A percentile compares a stretch with the other conserved stretches of the same genome.
These are phyloP conservation scores for Falcaria lacertinaria DNA, from an alignment of 2,888 invertebrate genomes.

Conservation along the genomic window DNA sequence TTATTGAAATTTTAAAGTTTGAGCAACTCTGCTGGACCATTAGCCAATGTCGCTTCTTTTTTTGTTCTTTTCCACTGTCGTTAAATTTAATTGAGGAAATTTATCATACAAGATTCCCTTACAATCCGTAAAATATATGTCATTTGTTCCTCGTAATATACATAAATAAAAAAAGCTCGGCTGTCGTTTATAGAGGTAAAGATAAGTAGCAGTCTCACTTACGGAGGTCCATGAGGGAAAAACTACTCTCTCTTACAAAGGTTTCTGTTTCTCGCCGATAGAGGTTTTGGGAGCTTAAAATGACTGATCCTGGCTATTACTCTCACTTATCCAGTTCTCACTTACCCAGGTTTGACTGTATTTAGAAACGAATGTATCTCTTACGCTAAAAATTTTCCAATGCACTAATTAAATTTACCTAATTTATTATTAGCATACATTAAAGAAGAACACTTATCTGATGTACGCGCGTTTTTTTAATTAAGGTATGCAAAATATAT, in stretches of 20 bases:
- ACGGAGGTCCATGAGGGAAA: conserved; percentile 8
- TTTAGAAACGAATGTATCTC: neutral
- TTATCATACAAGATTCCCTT: too few species aligned
- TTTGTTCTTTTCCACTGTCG: too few species aligned
- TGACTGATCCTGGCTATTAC: neutral
- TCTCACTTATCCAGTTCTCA: too few species aligned
- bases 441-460: too few species aligned
- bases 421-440: neutral
- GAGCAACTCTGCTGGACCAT: too few species aligned
- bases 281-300: conserved; percentile 3
- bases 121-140: neutral
- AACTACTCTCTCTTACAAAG: conserved; percentile 3
- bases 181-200: conserved; percentile 9
- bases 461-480: too few species aligned
- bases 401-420: neutral
- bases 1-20: too few species aligned
- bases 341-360: too few species aligned
- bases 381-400: neutral
- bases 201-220: conserved; percentile 9
- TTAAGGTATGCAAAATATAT: neutral
- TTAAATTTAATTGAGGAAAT: too few species aligned
- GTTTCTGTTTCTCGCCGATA: conserved; percentile 6
- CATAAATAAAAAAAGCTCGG: neutral
- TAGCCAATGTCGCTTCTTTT: too few species aligned
- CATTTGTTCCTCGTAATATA: too few species aligned